Evolutionary conservation across 2,888 invertebrate species (phyloP), one percentile per base, ranked within the genome.

Genomic region (Zaprionus lineosus): DNA sequence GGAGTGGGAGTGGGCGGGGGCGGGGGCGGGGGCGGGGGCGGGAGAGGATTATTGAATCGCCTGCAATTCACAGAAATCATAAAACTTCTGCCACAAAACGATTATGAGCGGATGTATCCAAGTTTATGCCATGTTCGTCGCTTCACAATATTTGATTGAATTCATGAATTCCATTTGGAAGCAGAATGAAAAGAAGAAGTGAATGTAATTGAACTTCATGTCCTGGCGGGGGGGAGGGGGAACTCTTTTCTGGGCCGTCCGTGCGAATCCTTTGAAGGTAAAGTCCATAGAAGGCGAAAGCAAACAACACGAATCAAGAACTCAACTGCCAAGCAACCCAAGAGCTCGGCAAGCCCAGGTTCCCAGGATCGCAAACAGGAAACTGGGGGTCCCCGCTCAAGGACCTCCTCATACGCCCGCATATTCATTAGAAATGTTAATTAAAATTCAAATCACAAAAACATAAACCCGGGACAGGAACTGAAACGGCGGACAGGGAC

Each of bases 401-500:
- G n/a, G n/a, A n/a, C n/a, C n/a, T n/a, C n/a, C n/a, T n/a, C n/a
- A n/a, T 19, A 47, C 39, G 53, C 59, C 58, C 58, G 64, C 63
- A 84, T 62, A 72, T 82, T 79, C 69, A 66, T 69, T 67, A 63
- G 63, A 73, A 82, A 73, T 79, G 65, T 79, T 76, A 82, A 84
- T 82, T 81, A 82, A 83, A 82, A 79, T 73, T 79, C 79, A 74
- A 79, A 79, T 70, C 76, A 62, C 58, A 66, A 74, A 69, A 64
- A 61, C 53, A 59, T 40, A 61, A 52, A 9, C 52, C 44, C 44
- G 26, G 40, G 12, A 5, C 4, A 16, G 12, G 24, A 24, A 24
- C n/a, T n/a, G n/a, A n/a, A n/a, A n/a, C n/a, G n/a, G n/a, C n/a
- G n/a, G n/a, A 26, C 47, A 18, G n/a, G n/a, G n/a, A n/a, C n/a